Percentiles rank a stretch among this genome's conserved stretches.
Conservation (phyloP, 1,140 invertebrate species). For the Calephelis nemesis region DNA sequence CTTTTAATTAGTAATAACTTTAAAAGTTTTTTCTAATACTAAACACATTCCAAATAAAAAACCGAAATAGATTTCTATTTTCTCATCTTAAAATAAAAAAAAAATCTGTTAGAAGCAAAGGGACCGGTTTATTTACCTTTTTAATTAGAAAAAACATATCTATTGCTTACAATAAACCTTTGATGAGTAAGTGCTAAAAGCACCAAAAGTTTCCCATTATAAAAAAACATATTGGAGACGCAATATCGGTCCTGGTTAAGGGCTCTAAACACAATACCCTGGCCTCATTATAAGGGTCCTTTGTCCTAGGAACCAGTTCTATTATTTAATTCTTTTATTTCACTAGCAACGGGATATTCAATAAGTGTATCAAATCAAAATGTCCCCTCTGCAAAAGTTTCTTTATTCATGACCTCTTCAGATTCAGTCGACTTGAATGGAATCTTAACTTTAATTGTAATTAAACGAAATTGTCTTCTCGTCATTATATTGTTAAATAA, state of each 20-base stretch:
- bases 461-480: constrained; percentile 56
- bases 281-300: constrained; percentile 75
- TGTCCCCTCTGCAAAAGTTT: constrained; percentile 51
- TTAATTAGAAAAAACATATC: constrained; percentile 13
- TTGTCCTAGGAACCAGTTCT: constrained; percentile 77
- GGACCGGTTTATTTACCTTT: neutral
- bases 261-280: constrained; percentile 69
- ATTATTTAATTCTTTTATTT: constrained; percentile 65
- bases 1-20: no score
- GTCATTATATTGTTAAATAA: constrained; percentile 11
- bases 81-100: no score
- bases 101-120: neutral
- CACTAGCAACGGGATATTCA: constrained; percentile 62
- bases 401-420: constrained; percentile 66
- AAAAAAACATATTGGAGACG: constrained; percentile 65
- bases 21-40: no score
- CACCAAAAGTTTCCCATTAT: constrained; percentile 42
- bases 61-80: no score
- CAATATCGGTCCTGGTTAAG: constrained; percentile 55
- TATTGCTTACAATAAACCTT: constrained; percentile 18
- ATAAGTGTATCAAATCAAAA: constrained; percentile 75
- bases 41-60: no score
- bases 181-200: constrained; percentile 21
- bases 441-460: constrained; percentile 68
- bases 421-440: constrained; percentile 39